These are phyloP conservation scores for Ectemnius cavifrons DNA, from an alignment of 2,888 invertebrate species.

Conservation along the genomic window DNA sequence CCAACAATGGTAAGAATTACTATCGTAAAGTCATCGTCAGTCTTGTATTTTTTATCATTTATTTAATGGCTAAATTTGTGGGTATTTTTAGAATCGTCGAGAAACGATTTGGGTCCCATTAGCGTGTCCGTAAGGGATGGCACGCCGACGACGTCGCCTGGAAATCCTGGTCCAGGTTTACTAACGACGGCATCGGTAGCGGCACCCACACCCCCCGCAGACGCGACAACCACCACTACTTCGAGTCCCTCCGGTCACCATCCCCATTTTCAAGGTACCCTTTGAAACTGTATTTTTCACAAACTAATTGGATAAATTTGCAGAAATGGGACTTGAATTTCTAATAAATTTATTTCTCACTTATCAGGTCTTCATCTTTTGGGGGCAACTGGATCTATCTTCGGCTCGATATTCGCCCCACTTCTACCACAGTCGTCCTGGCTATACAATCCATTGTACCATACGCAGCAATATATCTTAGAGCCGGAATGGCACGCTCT, in stretches of 20 bases:
- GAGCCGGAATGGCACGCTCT: slow-evolving; percentile 76
- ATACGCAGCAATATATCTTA: slow-evolving; percentile 73
- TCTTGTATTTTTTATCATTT: neutral
- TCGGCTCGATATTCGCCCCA: slow-evolving; percentile 76
- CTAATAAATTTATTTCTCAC: slow-evolving; percentile 10
- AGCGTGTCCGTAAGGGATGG: slow-evolving; percentile 74
- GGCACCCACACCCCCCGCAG: slow-evolving; percentile 72
- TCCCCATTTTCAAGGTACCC: slow-evolving; percentile 74
- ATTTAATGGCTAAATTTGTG: too few species aligned
- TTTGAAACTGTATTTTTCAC: neutral
- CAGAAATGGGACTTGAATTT: too few species aligned
- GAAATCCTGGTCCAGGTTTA: slow-evolving; percentile 73
- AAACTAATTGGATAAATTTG: too few species aligned
- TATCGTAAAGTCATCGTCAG: neutral
- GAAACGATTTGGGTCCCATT: slow-evolving; percentile 73
- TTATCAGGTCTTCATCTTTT: slow-evolving; percentile 72
- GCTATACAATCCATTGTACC: slow-evolving; percentile 75
- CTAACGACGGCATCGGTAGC: slow-evolving; percentile 74
- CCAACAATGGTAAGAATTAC: slow-evolving; percentile 54
- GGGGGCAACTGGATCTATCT: slow-evolving; percentile 73
- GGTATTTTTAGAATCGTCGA: slow-evolving; percentile 66
- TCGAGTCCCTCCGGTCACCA: slow-evolving; percentile 73
- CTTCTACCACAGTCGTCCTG: slow-evolving; percentile 74
- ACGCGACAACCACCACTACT: slow-evolving; percentile 66
- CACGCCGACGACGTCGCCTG: slow-evolving; percentile 70